phyloP scores from a whole-genome alignment of 2,888 invertebrate genomes.

The Drosophila setosimentum region DNA sequence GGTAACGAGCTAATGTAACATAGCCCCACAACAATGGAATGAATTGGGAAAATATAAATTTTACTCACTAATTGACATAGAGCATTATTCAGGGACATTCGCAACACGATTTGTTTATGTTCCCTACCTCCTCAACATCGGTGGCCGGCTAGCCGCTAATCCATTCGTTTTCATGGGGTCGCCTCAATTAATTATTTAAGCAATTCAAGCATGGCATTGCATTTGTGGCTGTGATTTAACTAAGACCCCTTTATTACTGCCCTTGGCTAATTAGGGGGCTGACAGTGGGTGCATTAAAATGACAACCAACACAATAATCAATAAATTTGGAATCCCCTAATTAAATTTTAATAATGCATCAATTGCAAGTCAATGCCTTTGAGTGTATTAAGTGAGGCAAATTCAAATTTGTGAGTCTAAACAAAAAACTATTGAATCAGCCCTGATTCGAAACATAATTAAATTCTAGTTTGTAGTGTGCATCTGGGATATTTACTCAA shows the following conservation, averaged over 20 bases:
- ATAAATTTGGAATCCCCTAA: slow-evolving; percentile 5
- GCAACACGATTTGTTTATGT: slow-evolving; percentile 28
- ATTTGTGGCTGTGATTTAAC: slow-evolving; percentile 56
- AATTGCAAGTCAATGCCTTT: background rate
- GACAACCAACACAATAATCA: slow-evolving; percentile 6
- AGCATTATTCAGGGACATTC: slow-evolving; percentile 47
- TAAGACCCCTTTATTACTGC: slow-evolving; percentile 56
- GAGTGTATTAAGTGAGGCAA: background rate
- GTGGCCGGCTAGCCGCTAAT: slow-evolving; percentile 10
- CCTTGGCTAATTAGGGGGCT: slow-evolving; percentile 64
- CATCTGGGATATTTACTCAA: background rate
- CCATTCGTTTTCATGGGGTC: slow-evolving; percentile 38
- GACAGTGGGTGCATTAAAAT: slow-evolving; percentile 32
- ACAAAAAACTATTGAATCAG: background rate
- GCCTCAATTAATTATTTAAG: slow-evolving; percentile 71
- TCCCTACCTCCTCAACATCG: slow-evolving; percentile 20
- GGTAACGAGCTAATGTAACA: background rate
- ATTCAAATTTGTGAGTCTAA: background rate
- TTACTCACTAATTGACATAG: slow-evolving; percentile 24
- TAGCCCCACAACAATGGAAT: background rate
- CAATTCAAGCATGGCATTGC: slow-evolving; percentile 57
- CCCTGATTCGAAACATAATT: background rate
- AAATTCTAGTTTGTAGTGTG: background rate
- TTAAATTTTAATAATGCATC: background rate
- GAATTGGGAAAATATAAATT: slow-evolving; percentile 32